Evolutionary conservation across 1,140 invertebrate genomes (phyloP).

Genomic region (Globodera rostochiensis): DNA sequence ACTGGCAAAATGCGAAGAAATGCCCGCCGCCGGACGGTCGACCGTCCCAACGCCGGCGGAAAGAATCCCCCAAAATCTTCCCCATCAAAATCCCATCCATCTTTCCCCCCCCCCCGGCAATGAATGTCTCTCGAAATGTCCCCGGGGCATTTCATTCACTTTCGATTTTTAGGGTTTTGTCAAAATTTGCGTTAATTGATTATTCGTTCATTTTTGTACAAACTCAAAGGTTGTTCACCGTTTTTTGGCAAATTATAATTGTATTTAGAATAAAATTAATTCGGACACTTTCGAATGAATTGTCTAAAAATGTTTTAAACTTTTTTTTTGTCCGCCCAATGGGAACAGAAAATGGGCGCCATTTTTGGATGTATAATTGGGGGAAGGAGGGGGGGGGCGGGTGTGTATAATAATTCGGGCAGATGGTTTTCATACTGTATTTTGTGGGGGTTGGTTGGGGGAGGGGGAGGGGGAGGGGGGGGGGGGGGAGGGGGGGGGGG

Average conservation of each 20-base stretch:
- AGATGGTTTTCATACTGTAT: no score
- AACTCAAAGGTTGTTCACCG: no score
- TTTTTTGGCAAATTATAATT: no score
- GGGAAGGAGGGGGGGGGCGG: background rate
- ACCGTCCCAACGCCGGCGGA: background rate
- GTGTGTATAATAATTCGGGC: background rate
- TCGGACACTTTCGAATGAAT: background rate
- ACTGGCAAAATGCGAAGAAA: background rate
- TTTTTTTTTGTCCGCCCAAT: background rate
- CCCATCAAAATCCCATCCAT: background rate
- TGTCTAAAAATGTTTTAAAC: background rate
- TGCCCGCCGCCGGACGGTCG: no score
- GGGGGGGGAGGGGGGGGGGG: no score
- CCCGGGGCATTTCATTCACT: background rate
- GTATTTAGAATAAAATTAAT: background rate
- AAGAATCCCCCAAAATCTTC: background rate
- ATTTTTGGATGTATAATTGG: constrained; percentile 3
- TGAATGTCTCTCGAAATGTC: background rate
- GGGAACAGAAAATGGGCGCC: background rate
- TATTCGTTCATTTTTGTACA: no score
- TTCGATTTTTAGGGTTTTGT: background rate
- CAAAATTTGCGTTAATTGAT: background rate
- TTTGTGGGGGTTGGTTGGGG: background rate
- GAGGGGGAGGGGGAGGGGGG: no score
- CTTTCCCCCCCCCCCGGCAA: background rate